A percentile compares a stretch with the other conserved stretches of the same genome.
Conservation (phyloP, 1,140 invertebrate species). For the Aphidius gifuensis region DNA sequence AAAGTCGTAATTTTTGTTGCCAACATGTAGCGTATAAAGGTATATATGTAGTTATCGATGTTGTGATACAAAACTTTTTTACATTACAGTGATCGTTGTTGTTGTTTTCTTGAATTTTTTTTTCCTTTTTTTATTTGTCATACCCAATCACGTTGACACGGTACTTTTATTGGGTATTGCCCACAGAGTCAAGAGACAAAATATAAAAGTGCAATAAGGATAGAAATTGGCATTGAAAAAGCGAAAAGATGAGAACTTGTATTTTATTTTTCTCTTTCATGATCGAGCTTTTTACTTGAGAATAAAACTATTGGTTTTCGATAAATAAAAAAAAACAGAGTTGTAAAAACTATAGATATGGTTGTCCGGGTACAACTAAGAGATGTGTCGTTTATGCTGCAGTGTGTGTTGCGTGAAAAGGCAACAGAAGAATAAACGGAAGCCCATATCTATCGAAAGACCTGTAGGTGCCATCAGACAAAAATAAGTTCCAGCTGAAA, state of each 20-base stretch:
- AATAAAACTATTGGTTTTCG: conserved; percentile 31
- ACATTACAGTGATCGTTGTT: not conserved
- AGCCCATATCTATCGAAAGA: no score
- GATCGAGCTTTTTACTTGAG: not conserved
- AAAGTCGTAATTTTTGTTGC: conserved; percentile 3
- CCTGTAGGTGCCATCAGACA: no score
- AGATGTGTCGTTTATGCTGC: not conserved
- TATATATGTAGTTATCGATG: not conserved
- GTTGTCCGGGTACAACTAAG: not conserved
- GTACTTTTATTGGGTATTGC: conserved; percentile 12
- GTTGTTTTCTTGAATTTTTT: not conserved
- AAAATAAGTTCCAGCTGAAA: no score
- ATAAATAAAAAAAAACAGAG: conserved; percentile 25
- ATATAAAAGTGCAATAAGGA: no score
- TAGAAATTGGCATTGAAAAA: not conserved
- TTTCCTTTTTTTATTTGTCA: no score
- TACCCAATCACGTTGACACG: not conserved
- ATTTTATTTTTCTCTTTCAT: conserved; percentile 21
- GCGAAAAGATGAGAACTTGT: conserved; percentile 10
- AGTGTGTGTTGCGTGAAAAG: no score
- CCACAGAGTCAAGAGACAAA: conserved; percentile 8
- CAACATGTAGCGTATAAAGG: not conserved
- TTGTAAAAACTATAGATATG: no score
- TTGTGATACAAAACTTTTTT: not conserved
- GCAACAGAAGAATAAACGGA: no score